Conservation (phyloP, 92 coral and sea anemone genomes). For the Blastomussa wellsi region DNA sequence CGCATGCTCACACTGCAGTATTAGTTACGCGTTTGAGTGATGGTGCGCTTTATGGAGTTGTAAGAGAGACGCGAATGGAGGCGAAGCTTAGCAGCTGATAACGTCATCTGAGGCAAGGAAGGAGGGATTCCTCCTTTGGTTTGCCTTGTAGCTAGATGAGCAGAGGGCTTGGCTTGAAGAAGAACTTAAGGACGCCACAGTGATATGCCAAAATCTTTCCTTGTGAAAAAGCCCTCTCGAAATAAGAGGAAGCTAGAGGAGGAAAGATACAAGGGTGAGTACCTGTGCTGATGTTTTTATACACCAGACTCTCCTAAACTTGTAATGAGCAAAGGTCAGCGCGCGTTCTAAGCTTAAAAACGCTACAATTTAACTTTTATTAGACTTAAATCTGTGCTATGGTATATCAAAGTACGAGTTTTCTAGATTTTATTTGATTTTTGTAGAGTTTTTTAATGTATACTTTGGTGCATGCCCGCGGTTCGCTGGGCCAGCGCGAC, state of each 20-base stretch:
- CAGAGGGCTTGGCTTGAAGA: constrained; percentile 31
- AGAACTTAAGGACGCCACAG: constrained; percentile 35
- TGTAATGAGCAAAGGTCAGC: constrained; percentile 33
- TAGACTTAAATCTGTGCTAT: background rate
- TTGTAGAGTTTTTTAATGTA: background rate
- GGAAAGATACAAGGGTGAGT: constrained; percentile 67
- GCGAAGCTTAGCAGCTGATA: constrained; percentile 23
- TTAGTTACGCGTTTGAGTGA: constrained; percentile 16
- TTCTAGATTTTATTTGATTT: background rate
- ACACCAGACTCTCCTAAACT: background rate
- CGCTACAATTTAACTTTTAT: background rate
- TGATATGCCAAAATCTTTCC: constrained; percentile 98
- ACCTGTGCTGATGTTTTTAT: constrained; percentile 42
- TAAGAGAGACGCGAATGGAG: constrained; percentile 41
- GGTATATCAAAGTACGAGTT: background rate
- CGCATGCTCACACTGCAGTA: constrained; percentile 51
- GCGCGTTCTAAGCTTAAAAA: background rate
- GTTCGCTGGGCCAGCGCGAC: constrained; percentile 28
- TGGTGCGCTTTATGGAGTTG: constrained; percentile 17
- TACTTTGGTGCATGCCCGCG: constrained; percentile 14
- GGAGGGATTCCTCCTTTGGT: constrained; percentile 52
- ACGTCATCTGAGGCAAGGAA: constrained; percentile 61
- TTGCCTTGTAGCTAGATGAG: constrained; percentile 47
- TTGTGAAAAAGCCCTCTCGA: constrained; percentile 85
- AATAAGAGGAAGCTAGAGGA: constrained; percentile 67